Percentiles rank a stretch among this genome's conserved stretches.
These are phyloP conservation scores for Hepsetus odoe DNA, from an alignment of 2,113 vertebrate genomes.

Conservation along the genomic window DNA sequence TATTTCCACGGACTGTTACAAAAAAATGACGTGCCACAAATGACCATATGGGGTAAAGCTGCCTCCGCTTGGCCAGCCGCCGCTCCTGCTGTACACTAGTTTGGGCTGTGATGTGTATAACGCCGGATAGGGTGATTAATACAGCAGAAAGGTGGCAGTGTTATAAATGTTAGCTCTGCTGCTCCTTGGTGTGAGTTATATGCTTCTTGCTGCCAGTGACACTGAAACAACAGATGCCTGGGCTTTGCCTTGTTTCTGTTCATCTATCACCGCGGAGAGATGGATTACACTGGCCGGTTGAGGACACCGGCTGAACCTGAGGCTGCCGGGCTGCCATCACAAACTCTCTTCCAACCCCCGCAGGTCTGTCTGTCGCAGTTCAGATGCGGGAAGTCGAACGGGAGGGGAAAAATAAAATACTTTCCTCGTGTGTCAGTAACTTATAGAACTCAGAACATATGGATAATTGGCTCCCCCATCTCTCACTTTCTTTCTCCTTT, in stretches of 20 bases:
- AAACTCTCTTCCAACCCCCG: not conserved
- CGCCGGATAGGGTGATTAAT: constrained; percentile 42
- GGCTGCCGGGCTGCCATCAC: constrained; percentile 15
- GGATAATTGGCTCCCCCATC: constrained; percentile 23
- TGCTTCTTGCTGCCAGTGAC: constrained; percentile 33
- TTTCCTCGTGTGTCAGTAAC: constrained; percentile 3
- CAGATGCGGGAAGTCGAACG: not conserved
- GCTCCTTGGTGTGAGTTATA: constrained; percentile 52
- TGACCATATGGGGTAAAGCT: not conserved
- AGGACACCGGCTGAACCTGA: constrained; percentile 17
- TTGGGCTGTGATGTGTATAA: constrained; percentile 17
- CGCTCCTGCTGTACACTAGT: not conserved
- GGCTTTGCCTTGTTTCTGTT: constrained; percentile 41
- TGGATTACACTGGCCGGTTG: constrained; percentile 33
- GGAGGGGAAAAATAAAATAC: not conserved
- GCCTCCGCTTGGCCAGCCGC: not conserved
- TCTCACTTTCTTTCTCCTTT: not conserved
- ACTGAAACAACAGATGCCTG: constrained; percentile 44
- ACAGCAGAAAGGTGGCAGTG: constrained; percentile 38
- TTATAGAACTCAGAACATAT: constrained; percentile 21
- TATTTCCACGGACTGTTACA: not conserved
- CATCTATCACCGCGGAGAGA: constrained; percentile 43
- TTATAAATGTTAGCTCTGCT: constrained; percentile 51
- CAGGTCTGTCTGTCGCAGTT: not conserved
- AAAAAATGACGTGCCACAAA: not conserved